phyloP scores from a whole-genome alignment of 2,113 vertebrate species.

The Proteles cristata region DNA sequence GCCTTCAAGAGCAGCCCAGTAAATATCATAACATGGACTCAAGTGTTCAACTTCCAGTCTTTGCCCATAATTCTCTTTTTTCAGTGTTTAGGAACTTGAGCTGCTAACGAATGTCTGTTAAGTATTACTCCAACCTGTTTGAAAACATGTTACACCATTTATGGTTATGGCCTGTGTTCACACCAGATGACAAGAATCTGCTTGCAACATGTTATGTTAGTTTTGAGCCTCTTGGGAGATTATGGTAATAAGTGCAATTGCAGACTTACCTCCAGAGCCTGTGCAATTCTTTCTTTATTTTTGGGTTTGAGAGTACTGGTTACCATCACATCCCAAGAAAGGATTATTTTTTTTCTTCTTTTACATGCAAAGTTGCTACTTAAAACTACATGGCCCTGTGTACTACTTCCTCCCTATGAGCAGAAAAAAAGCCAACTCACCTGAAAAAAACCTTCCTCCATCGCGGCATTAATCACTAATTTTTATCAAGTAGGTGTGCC shows the following conservation, averaged over 20 bases:
- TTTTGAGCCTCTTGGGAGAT: conserved; percentile 12
- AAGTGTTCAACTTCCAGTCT: conserved; percentile 45
- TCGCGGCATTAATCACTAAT: not conserved
- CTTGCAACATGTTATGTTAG: conserved; percentile 52
- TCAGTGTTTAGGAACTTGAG: conserved; percentile 28
- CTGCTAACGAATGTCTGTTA: conserved; percentile 58
- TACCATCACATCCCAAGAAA: not conserved
- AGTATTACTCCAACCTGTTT: conserved; percentile 63
- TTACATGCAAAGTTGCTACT: not conserved
- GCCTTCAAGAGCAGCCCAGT: conserved; percentile 2
- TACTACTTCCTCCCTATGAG: not conserved
- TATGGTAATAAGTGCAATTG: not conserved
- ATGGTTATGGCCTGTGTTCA: conserved; percentile 53
- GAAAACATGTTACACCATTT: conserved; percentile 66
- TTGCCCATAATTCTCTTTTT: not conserved
- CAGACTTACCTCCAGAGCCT: not conserved
- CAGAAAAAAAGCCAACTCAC: not conserved
- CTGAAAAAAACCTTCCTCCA: not conserved
- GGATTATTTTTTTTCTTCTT: not conserved
- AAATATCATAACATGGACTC: conserved; percentile 44
- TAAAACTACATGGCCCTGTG: not conserved
- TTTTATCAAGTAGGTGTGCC: not conserved
- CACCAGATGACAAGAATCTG: conserved; percentile 67
- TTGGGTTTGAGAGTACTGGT: not conserved
- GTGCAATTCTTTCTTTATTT: not conserved